Conservation (phyloP, 2,113 vertebrate genomes). For the Macquaria australasica region DNA sequence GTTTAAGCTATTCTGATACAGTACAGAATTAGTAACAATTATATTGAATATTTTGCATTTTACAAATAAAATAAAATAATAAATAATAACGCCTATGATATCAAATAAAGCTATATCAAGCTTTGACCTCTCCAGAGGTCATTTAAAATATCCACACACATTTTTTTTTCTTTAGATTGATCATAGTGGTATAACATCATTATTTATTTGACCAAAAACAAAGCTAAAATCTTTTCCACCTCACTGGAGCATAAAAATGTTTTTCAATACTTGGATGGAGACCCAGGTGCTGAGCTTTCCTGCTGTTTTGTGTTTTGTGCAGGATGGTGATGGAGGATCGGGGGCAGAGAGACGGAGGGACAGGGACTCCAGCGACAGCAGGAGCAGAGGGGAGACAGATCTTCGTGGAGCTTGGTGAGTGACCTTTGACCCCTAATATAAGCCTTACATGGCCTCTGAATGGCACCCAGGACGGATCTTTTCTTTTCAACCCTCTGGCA, state of each 20-base stretch:
- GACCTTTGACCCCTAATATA: constrained; percentile 1
- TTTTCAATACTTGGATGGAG: not conserved
- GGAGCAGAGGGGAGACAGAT: constrained; percentile 91
- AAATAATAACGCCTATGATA: not conserved
- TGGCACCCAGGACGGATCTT: not conserved
- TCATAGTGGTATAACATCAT: not conserved
- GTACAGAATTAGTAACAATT: not conserved
- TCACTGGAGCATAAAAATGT: not conserved
- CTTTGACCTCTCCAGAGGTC: not conserved
- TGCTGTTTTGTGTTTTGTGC: constrained; percentile 26
- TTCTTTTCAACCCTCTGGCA: not conserved
- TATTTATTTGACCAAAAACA: not conserved
- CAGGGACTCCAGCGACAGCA: constrained; percentile 77
- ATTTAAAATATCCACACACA: not conserved
- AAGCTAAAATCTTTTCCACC: not conserved
- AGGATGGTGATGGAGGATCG: constrained; percentile 99
- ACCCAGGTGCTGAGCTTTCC: not conserved
- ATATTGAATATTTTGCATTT: not conserved
- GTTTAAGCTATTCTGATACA: not conserved
- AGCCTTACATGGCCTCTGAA: not conserved
- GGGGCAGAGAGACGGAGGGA: constrained; percentile 87
- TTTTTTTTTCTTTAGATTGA: not conserved
- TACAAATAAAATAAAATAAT: not conserved
- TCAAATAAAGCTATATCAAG: too few relatives aligned
- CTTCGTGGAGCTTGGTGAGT: constrained; percentile 96